Evolutionary conservation across 2,888 invertebrate species (phyloP), one percentile per base, ranked within the genome.

Genomic region (Blomia tropicalis): DNA sequence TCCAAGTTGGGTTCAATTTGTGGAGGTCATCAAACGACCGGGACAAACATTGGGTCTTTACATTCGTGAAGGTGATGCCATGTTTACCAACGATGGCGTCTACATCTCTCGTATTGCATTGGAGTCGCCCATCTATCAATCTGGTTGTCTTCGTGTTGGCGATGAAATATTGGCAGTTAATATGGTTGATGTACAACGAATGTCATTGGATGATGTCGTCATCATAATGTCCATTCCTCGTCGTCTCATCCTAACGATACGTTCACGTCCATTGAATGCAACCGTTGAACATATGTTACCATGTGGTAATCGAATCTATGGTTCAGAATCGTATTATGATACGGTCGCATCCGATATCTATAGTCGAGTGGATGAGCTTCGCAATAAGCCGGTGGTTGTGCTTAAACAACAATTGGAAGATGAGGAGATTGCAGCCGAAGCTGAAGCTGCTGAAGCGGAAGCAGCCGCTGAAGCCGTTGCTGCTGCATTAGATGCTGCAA

Each of bases 201-300:
- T 96, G 93, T 90, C 91, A 69, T 79, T 98, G 71, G 96, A 98
- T 75, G 98, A 98, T 75, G 98, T 98, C 67, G 98, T 98, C 69
- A 91, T 96, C 72, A 90, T 96, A 71, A 95, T 98, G 91, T 93
- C 93, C 72, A 98, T 98, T 77, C 96, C 98, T 4, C 81, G 93
- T 72, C 82, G 96, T 70, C 79, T 98, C 72, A 84, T 96, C 67
- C 80, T 98, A 67, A 91, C 91, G 70, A 93, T 93, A 67, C 81
- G 91, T 70, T 89, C 89, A 70, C 66, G 72, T 19, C 69, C 71
- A 58, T 70, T 56, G 19, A 56, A 56, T 36, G 31, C 56, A 2
- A 47, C 51, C 14, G 51, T 47, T 7, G 56, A 56, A 3, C 56
- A 56, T 25, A 56, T 56, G 56, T 23, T 56, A 3, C 25, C 56